Percentiles rank a stretch among this genome's conserved stretches.
phyloP scores from a whole-genome alignment of 2,113 vertebrate genomes.

The Aspiorhynchus laticeps region DNA sequence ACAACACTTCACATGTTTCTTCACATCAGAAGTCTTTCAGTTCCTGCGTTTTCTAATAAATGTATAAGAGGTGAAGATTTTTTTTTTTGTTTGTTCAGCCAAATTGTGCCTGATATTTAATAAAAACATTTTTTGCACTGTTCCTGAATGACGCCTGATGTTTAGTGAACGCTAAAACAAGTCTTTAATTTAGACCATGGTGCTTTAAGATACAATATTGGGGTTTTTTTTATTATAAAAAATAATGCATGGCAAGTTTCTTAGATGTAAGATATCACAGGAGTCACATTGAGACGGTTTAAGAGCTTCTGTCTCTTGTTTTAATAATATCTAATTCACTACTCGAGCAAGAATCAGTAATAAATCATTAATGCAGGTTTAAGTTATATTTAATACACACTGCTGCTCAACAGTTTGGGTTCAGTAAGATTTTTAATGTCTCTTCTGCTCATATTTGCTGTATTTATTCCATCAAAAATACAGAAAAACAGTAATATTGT shows the following conservation, averaged over 20 bases:
- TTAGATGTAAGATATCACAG: neutral
- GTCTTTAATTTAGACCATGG: neutral
- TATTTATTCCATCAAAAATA: too few species aligned
- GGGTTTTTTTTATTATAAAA: neutral
- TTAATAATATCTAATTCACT: neutral
- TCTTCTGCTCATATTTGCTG: too few species aligned
- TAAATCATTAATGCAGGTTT: neutral
- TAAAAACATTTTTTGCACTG: neutral
- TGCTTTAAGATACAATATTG: neutral
- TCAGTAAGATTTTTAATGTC: too few species aligned
- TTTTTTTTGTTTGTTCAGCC: neutral
- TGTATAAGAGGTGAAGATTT: neutral
- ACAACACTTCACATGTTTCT: neutral
- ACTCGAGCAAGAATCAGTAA: neutral
- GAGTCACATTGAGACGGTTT: neutral
- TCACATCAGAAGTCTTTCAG: neutral
- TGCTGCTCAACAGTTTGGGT: too few species aligned
- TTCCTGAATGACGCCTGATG: neutral
- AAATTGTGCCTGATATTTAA: conserved; percentile 18
- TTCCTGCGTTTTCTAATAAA: neutral
- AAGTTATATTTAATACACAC: too few species aligned
- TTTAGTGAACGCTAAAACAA: neutral
- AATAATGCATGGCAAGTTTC: neutral
- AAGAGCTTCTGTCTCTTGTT: neutral
- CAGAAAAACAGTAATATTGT: too few species aligned